Base-by-base conservation (phyloP, 2,888 invertebrate genomes). In the Embidobia sp. region DNA sequence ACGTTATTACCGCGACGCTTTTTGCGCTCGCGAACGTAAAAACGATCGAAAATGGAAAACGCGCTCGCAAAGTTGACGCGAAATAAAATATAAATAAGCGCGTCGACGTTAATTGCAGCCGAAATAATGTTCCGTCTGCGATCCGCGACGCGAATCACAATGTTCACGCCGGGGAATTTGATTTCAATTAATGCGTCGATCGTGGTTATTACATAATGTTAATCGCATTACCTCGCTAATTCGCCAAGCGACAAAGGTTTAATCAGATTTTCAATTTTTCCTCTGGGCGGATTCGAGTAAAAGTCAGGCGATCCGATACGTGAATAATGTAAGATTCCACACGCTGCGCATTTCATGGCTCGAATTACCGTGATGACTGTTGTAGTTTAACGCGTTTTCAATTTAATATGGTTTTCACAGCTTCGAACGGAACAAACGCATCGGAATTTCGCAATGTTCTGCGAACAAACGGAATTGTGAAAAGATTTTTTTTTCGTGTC, bases 161-260 rank as follows among this genome's bases (percentile, higher is more conserved):
- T 64, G 57, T 48, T 73, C 57, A 57, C 55, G 63, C 49, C 11
- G 1, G 40, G 42, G 57, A 73, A 73, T 73, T 73, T 11, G 55
- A 73, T 64, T 73, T 73, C 64, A 57, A 73, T 73, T 55, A 73
- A 57, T 49, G 55, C 11, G 49, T 57, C 70, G 66, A 77, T 66
- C 70, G 77, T 29, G 22, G 59, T 70, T 63, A 57, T 73, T 77
- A 44, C 67, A 49, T 77, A 73, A 77, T 63, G 59, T 46, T 61
- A 77, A 77, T 72, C 63, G 67, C 63, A 67, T 77, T 55, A 73
- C 63, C 67, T 33, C 42, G 49, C 48, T 49, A 63, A 77, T 73
- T 77, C 37, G 46, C 64, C 11, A 64, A 63, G 63, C 37, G 63
- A 35, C 63, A 53, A 35, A 35, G 35, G 18, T 35, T 46, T 69